Base-by-base conservation (phyloP, 1,140 invertebrate species). In the Aethina tumida region DNA sequence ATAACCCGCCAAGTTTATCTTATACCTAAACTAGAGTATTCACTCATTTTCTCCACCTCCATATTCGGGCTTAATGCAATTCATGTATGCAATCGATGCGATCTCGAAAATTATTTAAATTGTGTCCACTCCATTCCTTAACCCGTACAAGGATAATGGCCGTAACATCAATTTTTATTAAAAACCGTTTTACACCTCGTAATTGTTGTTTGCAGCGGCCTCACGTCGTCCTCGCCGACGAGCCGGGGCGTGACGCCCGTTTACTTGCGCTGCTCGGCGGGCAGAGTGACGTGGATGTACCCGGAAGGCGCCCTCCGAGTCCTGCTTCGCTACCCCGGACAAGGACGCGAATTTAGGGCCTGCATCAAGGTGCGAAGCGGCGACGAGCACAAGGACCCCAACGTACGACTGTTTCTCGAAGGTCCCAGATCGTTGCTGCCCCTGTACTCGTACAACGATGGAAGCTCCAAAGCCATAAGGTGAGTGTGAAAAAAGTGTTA, bases 251-350 rank as follows among this genome's bases (percentile, higher is more conserved):
- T 87, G 5, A 77, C 78, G 16, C 81, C 82, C 0, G 79, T 85
- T 4, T 84, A 85, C 62, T 70, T 86, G 14, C 69, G 81, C 13
- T 87, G 84, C 49, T 68, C 75, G 2, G 74, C 77, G 32, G 84
- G 84, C 8, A 64, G 65, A 0, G 70, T 87, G 0, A 66, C 67
- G 2, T 86, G 84, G 84, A 58, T 73, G 35, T 84, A 85, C 57
- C 82, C 84, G 0, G 68, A 75, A 5, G 83, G 82, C 0, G 84
- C 81, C 0, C 58, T 86, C 3, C 59, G 82, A 9, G 67, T 86
- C 5, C 70, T 84, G 4, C 67, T 85, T 17, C 67, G 70, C 35
- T 55, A 78, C 26, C 69, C 71, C 0, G 67, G 65, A 7, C 70
- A 70, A 35, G 69, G 73, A 17, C 62, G 63, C n/a, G 74, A 79